phyloP scores from a whole-genome alignment of 2,888 invertebrate genomes.

The Cryptocheilus praepositus region DNA sequence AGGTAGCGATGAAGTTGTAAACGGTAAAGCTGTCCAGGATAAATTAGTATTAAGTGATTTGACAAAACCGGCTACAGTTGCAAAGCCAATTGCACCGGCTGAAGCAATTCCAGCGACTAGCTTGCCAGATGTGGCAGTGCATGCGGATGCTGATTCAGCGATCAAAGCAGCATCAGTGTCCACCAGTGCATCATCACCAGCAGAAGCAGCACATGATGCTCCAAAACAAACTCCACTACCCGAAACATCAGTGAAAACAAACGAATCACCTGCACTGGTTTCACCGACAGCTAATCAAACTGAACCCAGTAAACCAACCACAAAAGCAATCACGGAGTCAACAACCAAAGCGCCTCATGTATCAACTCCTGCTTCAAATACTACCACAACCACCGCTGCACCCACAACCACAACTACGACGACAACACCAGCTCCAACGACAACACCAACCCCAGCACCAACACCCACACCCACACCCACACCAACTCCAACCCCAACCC shows the following conservation, averaged over 20 bases:
- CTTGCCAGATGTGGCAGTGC: not conserved
- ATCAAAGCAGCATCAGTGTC: no score
- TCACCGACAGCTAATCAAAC: not conserved
- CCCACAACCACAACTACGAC: slow-evolving; percentile 18
- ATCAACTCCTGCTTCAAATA: slow-evolving; percentile 6
- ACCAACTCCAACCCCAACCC: slow-evolving; percentile 62
- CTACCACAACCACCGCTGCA: not conserved
- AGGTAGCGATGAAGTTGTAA: no score
- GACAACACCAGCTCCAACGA: slow-evolving; percentile 57
- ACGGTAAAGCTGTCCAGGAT: no score
- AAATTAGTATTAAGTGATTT: not conserved
- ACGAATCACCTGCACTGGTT: no score
- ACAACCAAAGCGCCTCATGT: not conserved
- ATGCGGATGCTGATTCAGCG: no score
- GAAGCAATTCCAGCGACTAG: not conserved
- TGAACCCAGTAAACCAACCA: not conserved
- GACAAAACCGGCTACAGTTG: no score
- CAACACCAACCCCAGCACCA: no score
- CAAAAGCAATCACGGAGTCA: not conserved
- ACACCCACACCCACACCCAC: slow-evolving; percentile 66
- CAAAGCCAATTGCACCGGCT: not conserved
- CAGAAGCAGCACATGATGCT: no score
- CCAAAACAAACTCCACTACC: no score
- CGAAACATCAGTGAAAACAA: no score
- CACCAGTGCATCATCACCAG: no score